Evolutionary conservation across 2,888 invertebrate genomes (phyloP), one percentile per base, ranked within the genome.

Genomic region (Onchidella celtica): DNA sequence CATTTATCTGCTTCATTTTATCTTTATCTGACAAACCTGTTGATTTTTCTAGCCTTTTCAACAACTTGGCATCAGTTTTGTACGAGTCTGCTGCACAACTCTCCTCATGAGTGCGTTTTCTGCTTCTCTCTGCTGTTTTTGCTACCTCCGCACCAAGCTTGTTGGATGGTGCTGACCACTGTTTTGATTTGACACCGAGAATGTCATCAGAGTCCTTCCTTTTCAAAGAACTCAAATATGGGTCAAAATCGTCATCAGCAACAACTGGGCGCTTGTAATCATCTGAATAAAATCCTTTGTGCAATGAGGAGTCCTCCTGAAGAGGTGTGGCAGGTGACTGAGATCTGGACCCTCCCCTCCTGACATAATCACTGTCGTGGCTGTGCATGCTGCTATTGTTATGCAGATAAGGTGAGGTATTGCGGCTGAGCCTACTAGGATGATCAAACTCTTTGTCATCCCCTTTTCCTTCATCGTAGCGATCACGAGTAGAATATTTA

Each of bases 21-120:
- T 63, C 68, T 27, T 29, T 47, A 0, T 59, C 77, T 21, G 63
- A 47, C 1, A 38, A 21, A n/a, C 47, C 11, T 11, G 72, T 38
- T 11, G 76, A 76, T 63, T 81, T 81, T 4, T 81, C 81, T 21
- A 63, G 70, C 72, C 76, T 81, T 34, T 47, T 63, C 36, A 81
- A 21, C 69, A 81, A 47, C 36, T 81, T 81, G 24, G 38, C 4
- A 36, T 76, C 76, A 14, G 72, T 11, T 55, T 86, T 86, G 55
- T 84, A 85, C 59, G 86, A 84, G 59, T 82, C 84, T 72, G 81
- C 82, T 21, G 77, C 59, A 24, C 80, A 74, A 27, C 87, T 70
- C 75, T 90, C 89, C 75, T 90, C 89, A 83, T 89, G 89, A 0
- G 88, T 87, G 24, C 90, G 86, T 84, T 90, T 90, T 38, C 89